Base-by-base conservation (phyloP, 1,140 invertebrate species). In the Oscheius sp. region DNA sequence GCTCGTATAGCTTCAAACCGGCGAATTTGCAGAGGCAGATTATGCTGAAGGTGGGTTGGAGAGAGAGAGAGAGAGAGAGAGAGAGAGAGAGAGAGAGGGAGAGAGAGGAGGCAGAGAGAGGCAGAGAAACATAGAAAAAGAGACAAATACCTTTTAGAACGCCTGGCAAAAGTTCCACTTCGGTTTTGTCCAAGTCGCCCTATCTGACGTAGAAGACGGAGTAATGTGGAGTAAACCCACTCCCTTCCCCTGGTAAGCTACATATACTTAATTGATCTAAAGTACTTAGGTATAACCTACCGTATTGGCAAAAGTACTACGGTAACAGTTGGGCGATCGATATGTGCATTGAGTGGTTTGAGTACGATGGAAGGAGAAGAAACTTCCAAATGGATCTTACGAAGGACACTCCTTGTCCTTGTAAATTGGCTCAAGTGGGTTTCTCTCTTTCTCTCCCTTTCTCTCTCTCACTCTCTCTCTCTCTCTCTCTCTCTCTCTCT, bases 161-260 rank as follows among this genome's bases (percentile, higher is more conserved):
- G 73, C 75, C 10, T 75, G 49, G 49, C 64, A 75, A 49, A 59
- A 68, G 45, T 75, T 75, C 38, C 72, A 77, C 28, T 77, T 77
- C 45, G 75, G 75, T 3, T 75, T 77, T 38, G 66, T 77, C 7
- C 75, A 75, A 68, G 75, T 77, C 3, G 72, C 75, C 3, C 31
- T 77, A 38, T 58, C 75, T 18, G 73, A 77, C 46, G 32, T 35
- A 13, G 75, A 75, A 45, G 66, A 23, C 81, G 92, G 91, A 0
- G 86, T 91, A 0, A 86, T 95, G 1, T 96, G 93, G 93, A 93
- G 92, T 81, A 89, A 90, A 42, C 93, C 93, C 0, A 91, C 95
- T 77, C 93, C 94, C 0, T 84, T 95, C 2, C 92, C 87, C 0
- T 96, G 94, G 94, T 95, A 95, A 80, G 94, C 28, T 29, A 61